These are phyloP conservation scores for Pampusana beccarii DNA, from an alignment of 2,113 vertebrate genomes.

Conservation along the genomic window DNA sequence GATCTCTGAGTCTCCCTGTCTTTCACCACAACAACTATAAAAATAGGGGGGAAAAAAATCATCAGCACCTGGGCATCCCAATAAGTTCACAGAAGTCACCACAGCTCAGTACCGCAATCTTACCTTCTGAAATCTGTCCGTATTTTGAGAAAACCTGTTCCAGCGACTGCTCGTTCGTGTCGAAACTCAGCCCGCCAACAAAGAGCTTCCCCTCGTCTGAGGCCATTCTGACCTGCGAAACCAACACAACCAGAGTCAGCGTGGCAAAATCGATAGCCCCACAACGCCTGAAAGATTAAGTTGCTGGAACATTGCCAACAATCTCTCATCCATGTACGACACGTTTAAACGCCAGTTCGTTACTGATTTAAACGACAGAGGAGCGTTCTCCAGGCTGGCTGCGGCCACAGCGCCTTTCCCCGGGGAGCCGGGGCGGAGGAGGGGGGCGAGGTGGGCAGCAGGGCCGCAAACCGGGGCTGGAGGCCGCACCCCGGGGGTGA, in stretches of 20 bases:
- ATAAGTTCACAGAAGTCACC: accelerated
- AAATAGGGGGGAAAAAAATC: accelerated
- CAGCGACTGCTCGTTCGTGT: constrained; percentile 91
- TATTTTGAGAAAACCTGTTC: constrained; percentile 94
- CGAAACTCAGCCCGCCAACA: constrained; percentile 93
- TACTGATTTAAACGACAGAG: too few relatives aligned
- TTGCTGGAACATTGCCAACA: too few relatives aligned
- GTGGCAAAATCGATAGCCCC: too few relatives aligned
- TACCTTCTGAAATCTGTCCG: constrained; percentile 91
- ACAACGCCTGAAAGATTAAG: too few relatives aligned
- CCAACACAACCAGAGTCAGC: neutral
- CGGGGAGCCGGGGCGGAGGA: too few relatives aligned
- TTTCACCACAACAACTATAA: constrained; percentile 91
- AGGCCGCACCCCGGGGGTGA: too few relatives aligned
- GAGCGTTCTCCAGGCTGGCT: too few relatives aligned
- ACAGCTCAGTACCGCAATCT: accelerated
- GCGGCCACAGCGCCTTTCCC: too few relatives aligned
- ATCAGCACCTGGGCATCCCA: accelerated
- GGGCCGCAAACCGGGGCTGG: too few relatives aligned
- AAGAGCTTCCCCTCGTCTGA: constrained; percentile 96
- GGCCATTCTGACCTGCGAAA: constrained; percentile 78
- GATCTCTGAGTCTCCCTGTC: constrained; percentile 94
- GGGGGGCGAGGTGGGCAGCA: too few relatives aligned
- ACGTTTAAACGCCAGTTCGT: too few relatives aligned
- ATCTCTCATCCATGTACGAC: too few relatives aligned